Evolutionary conservation across 2,888 invertebrate species (phyloP).

Genomic region (Desoria tigrina): DNA sequence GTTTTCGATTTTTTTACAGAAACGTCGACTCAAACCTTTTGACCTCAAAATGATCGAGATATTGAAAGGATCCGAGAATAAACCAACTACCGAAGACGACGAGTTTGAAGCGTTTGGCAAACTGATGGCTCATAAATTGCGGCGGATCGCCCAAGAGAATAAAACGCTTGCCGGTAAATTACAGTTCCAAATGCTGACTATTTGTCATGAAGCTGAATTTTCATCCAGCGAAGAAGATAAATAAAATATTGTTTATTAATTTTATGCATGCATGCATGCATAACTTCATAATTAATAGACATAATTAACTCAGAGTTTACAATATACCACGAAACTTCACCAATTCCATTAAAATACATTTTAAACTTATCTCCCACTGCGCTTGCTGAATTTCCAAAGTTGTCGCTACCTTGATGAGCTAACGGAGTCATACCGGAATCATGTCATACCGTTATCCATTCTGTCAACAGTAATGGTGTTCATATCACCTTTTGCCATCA

Average conservation of each 20-base stretch:
- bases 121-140: neutral
- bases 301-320: neutral
- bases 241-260: neutral
- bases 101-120: neutral
- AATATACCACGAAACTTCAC: neutral
- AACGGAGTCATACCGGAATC: neutral
- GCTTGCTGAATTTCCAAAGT: neutral
- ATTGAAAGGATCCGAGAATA: neutral
- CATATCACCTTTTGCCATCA: constrained; percentile 7
- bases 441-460: neutral
- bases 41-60: neutral
- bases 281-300: neutral
- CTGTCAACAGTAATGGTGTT: neutral
- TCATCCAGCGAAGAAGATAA: neutral
- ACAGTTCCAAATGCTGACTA: neutral
- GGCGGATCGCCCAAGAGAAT: neutral
- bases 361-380: neutral
- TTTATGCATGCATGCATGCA: neutral
- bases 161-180: neutral
- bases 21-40: neutral
- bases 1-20: neutral
- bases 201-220: neutral
- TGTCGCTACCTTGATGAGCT: neutral
- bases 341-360: neutral
- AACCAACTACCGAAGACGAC: neutral